These are phyloP conservation scores for Patella vulgata DNA, from an alignment of 1,140 invertebrate genomes.

Conservation along the genomic window DNA sequence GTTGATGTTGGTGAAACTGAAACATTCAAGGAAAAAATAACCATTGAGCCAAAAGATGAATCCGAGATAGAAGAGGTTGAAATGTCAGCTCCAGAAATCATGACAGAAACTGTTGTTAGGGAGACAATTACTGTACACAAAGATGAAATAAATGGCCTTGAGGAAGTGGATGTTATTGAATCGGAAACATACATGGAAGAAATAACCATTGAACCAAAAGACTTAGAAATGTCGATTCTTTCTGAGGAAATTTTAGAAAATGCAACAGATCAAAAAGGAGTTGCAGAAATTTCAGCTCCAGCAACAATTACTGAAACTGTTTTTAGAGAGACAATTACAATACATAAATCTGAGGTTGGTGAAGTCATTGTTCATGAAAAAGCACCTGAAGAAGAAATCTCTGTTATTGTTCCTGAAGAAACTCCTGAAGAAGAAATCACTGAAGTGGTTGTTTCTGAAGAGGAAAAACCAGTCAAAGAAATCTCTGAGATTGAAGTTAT, in stretches of 20 bases:
- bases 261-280: slow-evolving; percentile 9
- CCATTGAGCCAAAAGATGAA: slow-evolving; percentile 10
- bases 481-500: neutral
- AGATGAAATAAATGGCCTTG: too few relatives aligned
- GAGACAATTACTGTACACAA: too few relatives aligned
- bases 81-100: slow-evolving; percentile 9
- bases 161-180: slow-evolving; percentile 6
- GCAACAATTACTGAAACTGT: too few relatives aligned
- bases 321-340: too few relatives aligned
- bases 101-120: slow-evolving; percentile 18
- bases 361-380: slow-evolving; percentile 9
- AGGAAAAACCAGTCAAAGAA: slow-evolving; percentile 1
- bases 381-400: slow-evolving; percentile 4
- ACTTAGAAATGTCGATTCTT: too few relatives aligned
- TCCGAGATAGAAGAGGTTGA: slow-evolving; percentile 8
- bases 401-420: neutral
- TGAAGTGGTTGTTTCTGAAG: slow-evolving; percentile 17
- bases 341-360: too few relatives aligned
- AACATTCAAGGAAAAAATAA: slow-evolving; percentile 22
- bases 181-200: slow-evolving; percentile 9
- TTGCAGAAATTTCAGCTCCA: slow-evolving; percentile 4
- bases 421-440: slow-evolving; percentile 12
- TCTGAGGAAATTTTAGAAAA: slow-evolving; percentile 6
- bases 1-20: slow-evolving; percentile 17
- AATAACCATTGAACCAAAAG: neutral